phyloP scores from a whole-genome alignment of 53 echinoderm and acorn worm species.

The Holothuria leucospilota region DNA sequence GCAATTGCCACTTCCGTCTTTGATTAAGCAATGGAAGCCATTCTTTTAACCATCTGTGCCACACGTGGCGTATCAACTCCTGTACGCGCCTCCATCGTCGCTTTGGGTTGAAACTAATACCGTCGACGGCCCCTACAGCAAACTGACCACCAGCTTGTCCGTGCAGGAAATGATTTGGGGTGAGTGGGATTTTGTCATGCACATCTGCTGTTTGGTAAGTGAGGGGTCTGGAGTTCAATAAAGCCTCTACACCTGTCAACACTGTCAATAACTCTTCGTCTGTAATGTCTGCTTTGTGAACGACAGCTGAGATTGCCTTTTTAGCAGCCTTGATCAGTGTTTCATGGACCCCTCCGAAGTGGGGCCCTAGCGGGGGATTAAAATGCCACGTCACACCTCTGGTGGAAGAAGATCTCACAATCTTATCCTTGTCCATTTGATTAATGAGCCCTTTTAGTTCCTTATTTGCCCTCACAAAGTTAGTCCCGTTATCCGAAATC shows the following conservation, averaged over 20 bases:
- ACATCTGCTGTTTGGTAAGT: conserved; percentile 34
- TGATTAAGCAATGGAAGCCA: background rate
- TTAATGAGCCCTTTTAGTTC: background rate
- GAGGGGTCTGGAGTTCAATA: conserved; percentile 21
- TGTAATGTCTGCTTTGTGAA: no score
- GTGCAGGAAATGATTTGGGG: conserved; percentile 30
- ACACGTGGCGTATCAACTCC: background rate
- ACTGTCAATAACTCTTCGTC: background rate
- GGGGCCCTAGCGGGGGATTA: no score
- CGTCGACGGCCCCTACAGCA: conserved; percentile 28
- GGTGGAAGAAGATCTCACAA: background rate
- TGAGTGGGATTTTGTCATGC: conserved; percentile 12
- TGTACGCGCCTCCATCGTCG: conserved; percentile 8
- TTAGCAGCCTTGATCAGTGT: no score
- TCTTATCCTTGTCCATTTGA: background rate
- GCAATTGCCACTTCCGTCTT: no score
- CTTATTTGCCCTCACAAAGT: background rate
- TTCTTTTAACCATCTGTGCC: background rate
- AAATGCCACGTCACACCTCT: conserved; percentile 17
- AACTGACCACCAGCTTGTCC: conserved; percentile 44
- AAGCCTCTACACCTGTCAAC: conserved; percentile 9
- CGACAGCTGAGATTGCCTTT: background rate
- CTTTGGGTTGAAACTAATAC: background rate
- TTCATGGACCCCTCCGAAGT: no score
- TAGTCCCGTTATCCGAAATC: conserved; percentile 24